These are phyloP conservation scores for Drosophila orena DNA, from an alignment of 1,140 invertebrate genomes.

Conservation along the genomic window DNA sequence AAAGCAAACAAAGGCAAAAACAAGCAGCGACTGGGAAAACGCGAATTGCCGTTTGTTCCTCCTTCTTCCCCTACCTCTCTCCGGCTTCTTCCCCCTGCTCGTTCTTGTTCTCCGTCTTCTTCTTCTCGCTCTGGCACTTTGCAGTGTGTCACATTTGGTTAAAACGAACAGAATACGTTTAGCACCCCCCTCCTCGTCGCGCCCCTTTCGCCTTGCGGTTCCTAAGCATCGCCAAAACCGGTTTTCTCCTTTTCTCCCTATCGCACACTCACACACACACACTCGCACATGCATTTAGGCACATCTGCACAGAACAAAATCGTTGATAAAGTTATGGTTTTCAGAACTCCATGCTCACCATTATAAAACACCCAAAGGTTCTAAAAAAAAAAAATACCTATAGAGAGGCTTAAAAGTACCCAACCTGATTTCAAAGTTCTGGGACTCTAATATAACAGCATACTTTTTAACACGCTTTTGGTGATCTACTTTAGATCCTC, in stretches of 20 bases:
- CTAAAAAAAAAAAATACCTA: too few species aligned
- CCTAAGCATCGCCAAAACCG: constrained; percentile 76
- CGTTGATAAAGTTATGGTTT: background rate
- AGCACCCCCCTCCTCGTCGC: constrained; percentile 11
- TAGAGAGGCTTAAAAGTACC: too few species aligned
- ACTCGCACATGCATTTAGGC: background rate
- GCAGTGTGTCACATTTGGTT: constrained; percentile 58
- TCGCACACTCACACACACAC: constrained; percentile 38
- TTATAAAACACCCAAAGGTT: background rate
- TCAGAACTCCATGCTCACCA: too few species aligned
- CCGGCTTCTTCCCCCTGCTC: constrained; percentile 9
- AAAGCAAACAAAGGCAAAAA: constrained; percentile 47
- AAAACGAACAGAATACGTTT: constrained; percentile 52
- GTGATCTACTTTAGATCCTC: too few species aligned
- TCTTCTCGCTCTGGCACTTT: constrained; percentile 24
- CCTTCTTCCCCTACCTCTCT: background rate
- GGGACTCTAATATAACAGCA: too few species aligned
- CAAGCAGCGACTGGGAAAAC: constrained; percentile 14
- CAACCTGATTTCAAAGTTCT: too few species aligned
- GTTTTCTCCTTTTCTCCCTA: constrained; percentile 55
- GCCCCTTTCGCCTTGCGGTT: constrained; percentile 45
- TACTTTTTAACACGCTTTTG: too few species aligned
- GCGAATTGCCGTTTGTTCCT: constrained; percentile 25
- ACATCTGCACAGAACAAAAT: constrained; percentile 22
- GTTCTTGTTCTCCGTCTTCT: constrained; percentile 4